Percentiles rank a stretch among this genome's conserved stretches.
phyloP scores from a whole-genome alignment of 1,140 invertebrate genomes.

The Drosophila obscura region DNA sequence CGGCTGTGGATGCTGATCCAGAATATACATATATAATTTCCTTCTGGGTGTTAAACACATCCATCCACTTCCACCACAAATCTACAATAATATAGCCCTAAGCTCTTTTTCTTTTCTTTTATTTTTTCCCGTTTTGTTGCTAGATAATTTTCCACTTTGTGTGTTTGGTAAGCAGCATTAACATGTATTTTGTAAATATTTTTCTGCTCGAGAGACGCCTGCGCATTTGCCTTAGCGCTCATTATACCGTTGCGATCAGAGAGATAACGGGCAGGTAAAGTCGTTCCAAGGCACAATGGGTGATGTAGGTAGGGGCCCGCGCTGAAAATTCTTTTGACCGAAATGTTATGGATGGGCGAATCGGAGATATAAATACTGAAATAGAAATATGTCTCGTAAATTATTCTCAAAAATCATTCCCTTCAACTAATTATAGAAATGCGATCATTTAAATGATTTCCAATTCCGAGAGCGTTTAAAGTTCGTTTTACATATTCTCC shows the following conservation, averaged over 20 bases:
- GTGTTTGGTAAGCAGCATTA: conserved; percentile 39
- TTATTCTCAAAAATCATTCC: neutral
- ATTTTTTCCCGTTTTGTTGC: conserved; percentile 24
- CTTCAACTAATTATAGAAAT: conserved; percentile 14
- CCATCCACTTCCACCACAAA: no score
- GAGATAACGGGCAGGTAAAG: conserved; percentile 9
- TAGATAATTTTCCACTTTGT: conserved; percentile 48
- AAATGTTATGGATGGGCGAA: neutral
- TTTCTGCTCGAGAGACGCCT: conserved; percentile 49
- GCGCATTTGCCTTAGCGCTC: conserved; percentile 35
- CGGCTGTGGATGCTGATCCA: no score
- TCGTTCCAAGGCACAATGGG: conserved; percentile 16
- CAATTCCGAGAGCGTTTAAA: conserved; percentile 9
- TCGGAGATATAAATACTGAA: neutral
- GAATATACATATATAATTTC: conserved; percentile 26
- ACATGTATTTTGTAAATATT: conserved; percentile 17
- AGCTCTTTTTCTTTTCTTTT: neutral
- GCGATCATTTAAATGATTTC: conserved; percentile 1
- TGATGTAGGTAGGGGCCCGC: neutral
- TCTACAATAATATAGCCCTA: no score
- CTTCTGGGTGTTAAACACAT: neutral
- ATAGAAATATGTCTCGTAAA: neutral
- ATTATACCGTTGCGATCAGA: conserved; percentile 49
- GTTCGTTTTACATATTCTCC: conserved; percentile 9
- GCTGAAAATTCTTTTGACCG: neutral